These are phyloP conservation scores for Drosophila nasuta DNA, from an alignment of 1,140 invertebrate genomes.

Conservation along the genomic window DNA sequence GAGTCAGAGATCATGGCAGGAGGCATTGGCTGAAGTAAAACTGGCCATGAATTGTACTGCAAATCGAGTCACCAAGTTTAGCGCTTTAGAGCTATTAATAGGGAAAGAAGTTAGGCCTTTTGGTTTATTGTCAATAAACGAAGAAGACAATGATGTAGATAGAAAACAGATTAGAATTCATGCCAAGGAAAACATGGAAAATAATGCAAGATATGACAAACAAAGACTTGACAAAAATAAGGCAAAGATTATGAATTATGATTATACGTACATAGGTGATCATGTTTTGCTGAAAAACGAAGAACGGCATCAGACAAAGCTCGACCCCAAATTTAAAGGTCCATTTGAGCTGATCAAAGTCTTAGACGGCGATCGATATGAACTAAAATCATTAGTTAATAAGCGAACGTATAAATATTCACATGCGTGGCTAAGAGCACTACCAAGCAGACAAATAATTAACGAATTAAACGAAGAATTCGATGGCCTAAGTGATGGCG, in stretches of 20 bases:
- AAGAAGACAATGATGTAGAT: constrained; percentile 1
- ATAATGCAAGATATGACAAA: background rate
- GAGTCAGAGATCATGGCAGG: constrained; percentile 2
- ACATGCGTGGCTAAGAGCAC: too few species aligned
- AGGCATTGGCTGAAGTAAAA: constrained; percentile 2
- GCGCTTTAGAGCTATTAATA: constrained; percentile 2
- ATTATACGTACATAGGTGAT: too few species aligned
- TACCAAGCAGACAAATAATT: too few species aligned
- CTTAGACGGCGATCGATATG: constrained; percentile 8
- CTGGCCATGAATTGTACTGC: constrained; percentile 2
- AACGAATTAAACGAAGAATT: too few species aligned
- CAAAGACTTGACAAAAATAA: constrained; percentile 1
- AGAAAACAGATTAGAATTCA: constrained; percentile 10
- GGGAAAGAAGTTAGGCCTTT: constrained; percentile 28
- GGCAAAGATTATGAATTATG: background rate
- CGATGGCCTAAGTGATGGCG: too few species aligned
- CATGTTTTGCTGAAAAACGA: too few species aligned
- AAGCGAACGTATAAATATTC: constrained; percentile 12
- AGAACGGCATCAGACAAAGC: background rate
- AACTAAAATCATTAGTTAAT: constrained; percentile 12
- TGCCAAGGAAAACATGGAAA: constrained; percentile 13
- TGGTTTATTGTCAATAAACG: background rate
- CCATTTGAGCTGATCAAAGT: background rate
- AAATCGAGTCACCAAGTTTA: background rate
- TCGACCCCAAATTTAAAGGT: constrained; percentile 11